A percentile compares a stretch with the other conserved stretches of the same genome.
Conservation (phyloP, 2,888 invertebrate genomes). For the Pomacea canaliculata region DNA sequence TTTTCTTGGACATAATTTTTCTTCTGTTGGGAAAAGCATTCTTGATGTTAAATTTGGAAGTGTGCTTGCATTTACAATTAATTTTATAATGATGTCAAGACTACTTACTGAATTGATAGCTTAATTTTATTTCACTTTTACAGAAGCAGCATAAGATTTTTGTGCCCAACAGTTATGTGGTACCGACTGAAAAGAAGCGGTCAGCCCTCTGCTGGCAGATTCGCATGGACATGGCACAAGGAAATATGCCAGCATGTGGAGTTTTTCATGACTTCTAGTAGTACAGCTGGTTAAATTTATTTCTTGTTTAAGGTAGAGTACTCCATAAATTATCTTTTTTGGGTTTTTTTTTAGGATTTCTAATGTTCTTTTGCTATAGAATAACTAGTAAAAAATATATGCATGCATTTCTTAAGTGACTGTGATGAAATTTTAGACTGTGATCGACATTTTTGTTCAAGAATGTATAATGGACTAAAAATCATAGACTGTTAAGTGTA, state of each 20-base stretch:
- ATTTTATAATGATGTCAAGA: no score
- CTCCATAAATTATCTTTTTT: not conserved
- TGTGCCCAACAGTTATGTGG: slow-evolving; percentile 63
- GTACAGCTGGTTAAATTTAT: not conserved
- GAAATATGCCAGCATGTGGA: slow-evolving; percentile 59
- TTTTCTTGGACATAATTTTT: not conserved
- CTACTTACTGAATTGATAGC: no score
- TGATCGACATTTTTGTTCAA: no score
- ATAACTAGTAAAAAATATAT: no score
- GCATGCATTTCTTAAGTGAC: no score
- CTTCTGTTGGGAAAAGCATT: not conserved
- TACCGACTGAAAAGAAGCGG: slow-evolving; percentile 68
- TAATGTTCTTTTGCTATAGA: no score
- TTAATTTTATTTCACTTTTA: slow-evolving; percentile 28
- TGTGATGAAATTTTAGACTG: no score
- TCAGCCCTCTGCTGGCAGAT: slow-evolving; percentile 66
- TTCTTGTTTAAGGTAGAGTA: not conserved
- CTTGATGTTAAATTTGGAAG: not conserved
- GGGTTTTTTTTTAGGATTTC: not conserved
- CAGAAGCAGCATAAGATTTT: slow-evolving; percentile 62
- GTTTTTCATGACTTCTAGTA: slow-evolving; percentile 48
- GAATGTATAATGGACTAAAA: no score
- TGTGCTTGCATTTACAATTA: not conserved
- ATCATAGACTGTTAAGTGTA: no score
- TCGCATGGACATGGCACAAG: slow-evolving; percentile 63